Percentiles rank a stretch among this genome's conserved stretches.
These are phyloP conservation scores for Phrynocephalus forsythii DNA, from an alignment of 2,797 vertebrate species.

Conservation along the genomic window DNA sequence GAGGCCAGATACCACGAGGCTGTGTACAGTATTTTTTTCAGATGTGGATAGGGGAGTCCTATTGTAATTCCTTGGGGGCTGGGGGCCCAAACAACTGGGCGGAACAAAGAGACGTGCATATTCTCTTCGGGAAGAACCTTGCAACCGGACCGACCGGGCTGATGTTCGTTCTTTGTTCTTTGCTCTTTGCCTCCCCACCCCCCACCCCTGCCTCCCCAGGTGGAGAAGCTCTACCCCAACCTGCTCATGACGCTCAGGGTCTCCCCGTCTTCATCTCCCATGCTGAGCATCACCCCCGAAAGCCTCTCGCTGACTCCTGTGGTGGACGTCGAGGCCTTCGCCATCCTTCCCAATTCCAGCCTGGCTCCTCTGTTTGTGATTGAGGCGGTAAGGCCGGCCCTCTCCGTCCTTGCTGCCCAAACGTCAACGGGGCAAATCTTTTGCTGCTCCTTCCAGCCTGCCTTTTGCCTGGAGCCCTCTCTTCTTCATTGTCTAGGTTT, in stretches of 20 bases:
- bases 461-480: neutral
- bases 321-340: conserved; percentile 75
- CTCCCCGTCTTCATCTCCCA: conserved; percentile 58
- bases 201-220: conserved; percentile 51
- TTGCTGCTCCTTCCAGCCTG: neutral
- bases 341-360: conserved; percentile 65
- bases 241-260: conserved; percentile 73
- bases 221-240: conserved; percentile 73
- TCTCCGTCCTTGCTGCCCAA: too few species aligned
- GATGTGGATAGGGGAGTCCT: too few species aligned
- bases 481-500: neutral
- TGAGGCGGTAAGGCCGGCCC: conserved; percentile 67
- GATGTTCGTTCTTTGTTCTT: rapidly evolving
- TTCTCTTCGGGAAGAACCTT: too few species aligned
- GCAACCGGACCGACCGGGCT: too few species aligned
- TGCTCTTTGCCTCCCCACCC: neutral
- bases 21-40: too few species aligned
- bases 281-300: conserved; percentile 66
- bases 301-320: conserved; percentile 62
- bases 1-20: too few species aligned
- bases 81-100: too few species aligned
- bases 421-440: neutral
- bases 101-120: too few species aligned
- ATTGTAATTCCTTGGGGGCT: too few species aligned
- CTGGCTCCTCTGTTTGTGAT: conserved; percentile 73